phyloP scores from a whole-genome alignment of 2,797 vertebrate genomes.

The Threskiornis aethiopicus region DNA sequence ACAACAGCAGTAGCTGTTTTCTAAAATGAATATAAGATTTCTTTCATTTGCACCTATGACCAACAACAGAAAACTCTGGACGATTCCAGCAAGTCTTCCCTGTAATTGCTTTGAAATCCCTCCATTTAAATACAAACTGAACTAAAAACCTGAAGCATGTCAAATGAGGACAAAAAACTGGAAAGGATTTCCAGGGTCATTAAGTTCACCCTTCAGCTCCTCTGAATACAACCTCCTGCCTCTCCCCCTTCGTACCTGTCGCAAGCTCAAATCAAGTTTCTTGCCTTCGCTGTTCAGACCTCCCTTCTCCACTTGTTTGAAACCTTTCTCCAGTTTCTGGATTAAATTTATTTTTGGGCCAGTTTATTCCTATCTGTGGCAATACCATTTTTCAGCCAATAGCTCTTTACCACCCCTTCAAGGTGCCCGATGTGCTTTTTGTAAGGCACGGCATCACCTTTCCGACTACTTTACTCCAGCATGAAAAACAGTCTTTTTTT shows the following conservation, averaged over 20 bases:
- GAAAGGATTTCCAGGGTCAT: neutral
- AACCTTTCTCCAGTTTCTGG: neutral
- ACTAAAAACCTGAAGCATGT: neutral
- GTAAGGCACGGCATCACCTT: neutral
- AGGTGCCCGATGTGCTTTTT: neutral
- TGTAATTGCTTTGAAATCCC: neutral
- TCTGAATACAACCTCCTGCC: neutral
- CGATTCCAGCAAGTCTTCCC: neutral
- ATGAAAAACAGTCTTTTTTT: neutral
- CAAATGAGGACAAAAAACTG: neutral
- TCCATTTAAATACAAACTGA: neutral
- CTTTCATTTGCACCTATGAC: slow-evolving; percentile 25
- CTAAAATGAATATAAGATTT: neutral
- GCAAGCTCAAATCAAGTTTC: neutral
- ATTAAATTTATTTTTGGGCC: neutral
- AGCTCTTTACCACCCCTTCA: neutral
- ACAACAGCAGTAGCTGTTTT: neutral
- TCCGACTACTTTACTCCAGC: neutral
- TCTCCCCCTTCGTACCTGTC: neutral
- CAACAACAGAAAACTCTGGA: neutral
- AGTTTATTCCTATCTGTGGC: neutral
- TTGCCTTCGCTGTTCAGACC: neutral
- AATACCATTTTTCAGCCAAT: neutral
- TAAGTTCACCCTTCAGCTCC: neutral
- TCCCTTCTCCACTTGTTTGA: neutral